Base-by-base conservation (phyloP, 1,140 invertebrate species). In the Parasteatoda tepidariorum region DNA sequence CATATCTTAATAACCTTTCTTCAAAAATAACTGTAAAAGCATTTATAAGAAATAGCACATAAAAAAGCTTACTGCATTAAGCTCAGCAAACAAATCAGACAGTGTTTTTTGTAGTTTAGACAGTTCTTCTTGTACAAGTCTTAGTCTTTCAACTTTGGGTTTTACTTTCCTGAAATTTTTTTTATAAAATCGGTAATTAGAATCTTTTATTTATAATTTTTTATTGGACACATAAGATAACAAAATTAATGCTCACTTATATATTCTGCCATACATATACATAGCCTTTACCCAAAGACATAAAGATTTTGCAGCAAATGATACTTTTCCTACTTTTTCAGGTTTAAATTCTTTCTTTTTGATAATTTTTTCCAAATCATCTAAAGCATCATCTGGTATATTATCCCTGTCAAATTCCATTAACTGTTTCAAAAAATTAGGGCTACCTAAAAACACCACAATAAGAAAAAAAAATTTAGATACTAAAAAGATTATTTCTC, bases 261-360 rank as follows among this genome's bases (percentile, higher is more conserved):
- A 96, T 61, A 96, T 93, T 89, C 94, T 93, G 4, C 93, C 95
- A 88, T 97, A 97, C 87, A 96, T 93, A 87, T 96, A 94, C 89
- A 97, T 96, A 4, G 95, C 95, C 84, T 94, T 91, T n/a, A 96
- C 95, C 96, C 95, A 96, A 87, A 94, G 92, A 87, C 94, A 95
- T 24, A 97, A 89, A 18, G 94, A 96, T 89, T 95, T 95, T 13
- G 95, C 94, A 2, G 95, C 95, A 2, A 91, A 86, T 0, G 95
- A 95, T 24, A 95, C 93, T n/a, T 92, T 90, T 1, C 93, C 94
- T 3, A 96, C 93, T 88, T 95, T 95, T 59, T 95, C 93, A 0
- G 95, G 95, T 81, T 95, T 92, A 88, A 97, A 95, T 89, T 97
- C 95, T 2, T 93, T 92, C 89, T 94, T 93, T 26, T 91, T 90